Conservation (phyloP, 2,113 vertebrate genomes). For the Guaruba guarouba region DNA sequence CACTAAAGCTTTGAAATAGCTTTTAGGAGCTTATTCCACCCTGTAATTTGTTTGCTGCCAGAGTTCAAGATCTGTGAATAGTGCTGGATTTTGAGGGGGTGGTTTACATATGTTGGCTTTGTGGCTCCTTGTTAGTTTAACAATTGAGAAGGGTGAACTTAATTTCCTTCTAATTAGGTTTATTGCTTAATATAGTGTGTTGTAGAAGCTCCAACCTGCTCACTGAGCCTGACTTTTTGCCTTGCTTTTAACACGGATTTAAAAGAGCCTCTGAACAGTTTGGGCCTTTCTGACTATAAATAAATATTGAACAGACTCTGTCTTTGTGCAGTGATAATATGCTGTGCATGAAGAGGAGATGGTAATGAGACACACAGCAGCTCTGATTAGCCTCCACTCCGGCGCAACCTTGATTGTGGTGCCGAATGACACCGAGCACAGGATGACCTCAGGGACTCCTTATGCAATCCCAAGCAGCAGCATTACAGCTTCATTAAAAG, state of each 20-base stretch:
- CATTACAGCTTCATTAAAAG: neutral
- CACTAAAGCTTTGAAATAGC: neutral
- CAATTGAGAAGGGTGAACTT: neutral
- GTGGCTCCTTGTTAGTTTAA: neutral
- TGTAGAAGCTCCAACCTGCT: neutral
- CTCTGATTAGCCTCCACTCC: neutral
- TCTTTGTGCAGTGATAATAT: neutral
- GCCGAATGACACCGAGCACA: neutral
- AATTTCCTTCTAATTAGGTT: constrained; percentile 28
- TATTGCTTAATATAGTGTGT: neutral
- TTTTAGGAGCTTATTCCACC: neutral
- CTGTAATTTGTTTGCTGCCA: constrained; percentile 9
- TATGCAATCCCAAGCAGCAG: neutral
- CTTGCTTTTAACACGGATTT: neutral
- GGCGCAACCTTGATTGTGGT: neutral
- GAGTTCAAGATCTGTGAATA: neutral
- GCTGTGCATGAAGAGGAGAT: constrained; percentile 17
- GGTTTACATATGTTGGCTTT: constrained; percentile 20
- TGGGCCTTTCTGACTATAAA: neutral
- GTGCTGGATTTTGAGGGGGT: neutral
- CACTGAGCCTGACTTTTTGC: neutral
- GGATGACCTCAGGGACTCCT: neutral
- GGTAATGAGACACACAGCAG: constrained; percentile 35
- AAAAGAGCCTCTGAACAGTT: neutral
- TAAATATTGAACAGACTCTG: neutral